Base-by-base conservation (phyloP, 2,888 invertebrate species). In the Athripsodes cinereus region DNA sequence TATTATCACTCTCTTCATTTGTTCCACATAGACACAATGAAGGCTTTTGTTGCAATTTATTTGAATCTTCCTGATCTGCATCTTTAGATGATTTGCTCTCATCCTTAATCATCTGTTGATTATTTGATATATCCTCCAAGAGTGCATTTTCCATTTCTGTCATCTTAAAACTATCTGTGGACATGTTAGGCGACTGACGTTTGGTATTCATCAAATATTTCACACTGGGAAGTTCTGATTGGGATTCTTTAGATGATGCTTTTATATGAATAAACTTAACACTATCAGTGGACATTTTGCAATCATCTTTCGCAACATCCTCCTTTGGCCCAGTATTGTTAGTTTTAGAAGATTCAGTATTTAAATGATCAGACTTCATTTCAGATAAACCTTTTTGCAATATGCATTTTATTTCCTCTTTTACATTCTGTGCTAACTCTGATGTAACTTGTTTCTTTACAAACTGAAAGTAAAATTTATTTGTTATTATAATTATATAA, bases 111-210 rank as follows among this genome's bases (percentile, higher is more conserved):
- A n/a, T n/a, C n/a, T n/a, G n/a, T n/a, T n/a, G n/a, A n/a, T 26
- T 22, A 34, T 60, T 21, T 46, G 53, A 46, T 44, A 58, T 49
- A 72, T 73, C 70, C 72, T 70, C 70, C 69, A 70, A 74, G 34
- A 78, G 57, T 0, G 78, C 78, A 1, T 72, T 66, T 62, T 75
- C 77, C 19, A 78, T 72, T 60, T 75, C 76, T 0, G 76, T 75
- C 78, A 78, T 76, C 57, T 76, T 73, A 35, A 78, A 78, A 40
- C 78, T 78, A 40, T 78, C 78, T 0, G 78, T 77, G 0, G 78
- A 78, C 78, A 78, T 78, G 11, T 11, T 31, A 13, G 58, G 21
- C 10, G 55, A 35, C 18, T 58, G 57, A 46, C 53, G 60, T 16
- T 58, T 53, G 16, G 21, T 20, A 16, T 21, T 26, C 1, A 40